Percentiles rank a stretch among this genome's conserved stretches.
These are phyloP conservation scores for Plecturocebus donacophilus DNA, from an alignment of 2,113 vertebrate genomes.

Conservation along the genomic window DNA sequence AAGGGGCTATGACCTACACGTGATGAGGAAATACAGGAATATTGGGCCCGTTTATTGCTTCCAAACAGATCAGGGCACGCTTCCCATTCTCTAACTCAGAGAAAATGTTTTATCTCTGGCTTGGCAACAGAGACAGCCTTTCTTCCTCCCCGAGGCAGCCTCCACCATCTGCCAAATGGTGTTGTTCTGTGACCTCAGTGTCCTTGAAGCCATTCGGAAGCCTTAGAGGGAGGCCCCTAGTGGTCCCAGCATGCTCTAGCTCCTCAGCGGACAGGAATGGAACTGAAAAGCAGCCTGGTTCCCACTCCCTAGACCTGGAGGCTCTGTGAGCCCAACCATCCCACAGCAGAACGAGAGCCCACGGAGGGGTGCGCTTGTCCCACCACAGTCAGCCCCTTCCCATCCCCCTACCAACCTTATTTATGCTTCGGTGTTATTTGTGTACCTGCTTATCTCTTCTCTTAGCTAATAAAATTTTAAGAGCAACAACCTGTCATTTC, in stretches of 20 bases:
- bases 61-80: neutral
- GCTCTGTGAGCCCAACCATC: neutral
- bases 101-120: slow-evolving; percentile 34
- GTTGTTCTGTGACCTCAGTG: slow-evolving; percentile 14
- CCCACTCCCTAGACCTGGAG: accelerated
- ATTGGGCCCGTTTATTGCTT: slow-evolving; percentile 34
- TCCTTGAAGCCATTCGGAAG: slow-evolving; percentile 53
- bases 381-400: neutral
- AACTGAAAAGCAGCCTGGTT: neutral
- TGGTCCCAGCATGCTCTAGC: neutral
- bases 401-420: neutral
- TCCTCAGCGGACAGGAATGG: neutral
- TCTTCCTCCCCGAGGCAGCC: slow-evolving; percentile 54
- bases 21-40: neutral
- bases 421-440: neutral
- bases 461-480: neutral
- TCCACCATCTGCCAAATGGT: slow-evolving; percentile 68
- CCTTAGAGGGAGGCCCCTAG: neutral
- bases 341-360: accelerated
- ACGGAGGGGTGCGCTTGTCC: neutral
- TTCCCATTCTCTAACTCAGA: slow-evolving; percentile 36
- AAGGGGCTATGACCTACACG: slow-evolving; percentile 14
- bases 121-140: slow-evolving; percentile 11
- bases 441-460: neutral
- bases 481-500: neutral